Percentiles rank a stretch among this genome's conserved stretches.
Evolutionary conservation across 2,888 invertebrate species (phyloP).

Genomic region (Eupeodes latifasciatus): DNA sequence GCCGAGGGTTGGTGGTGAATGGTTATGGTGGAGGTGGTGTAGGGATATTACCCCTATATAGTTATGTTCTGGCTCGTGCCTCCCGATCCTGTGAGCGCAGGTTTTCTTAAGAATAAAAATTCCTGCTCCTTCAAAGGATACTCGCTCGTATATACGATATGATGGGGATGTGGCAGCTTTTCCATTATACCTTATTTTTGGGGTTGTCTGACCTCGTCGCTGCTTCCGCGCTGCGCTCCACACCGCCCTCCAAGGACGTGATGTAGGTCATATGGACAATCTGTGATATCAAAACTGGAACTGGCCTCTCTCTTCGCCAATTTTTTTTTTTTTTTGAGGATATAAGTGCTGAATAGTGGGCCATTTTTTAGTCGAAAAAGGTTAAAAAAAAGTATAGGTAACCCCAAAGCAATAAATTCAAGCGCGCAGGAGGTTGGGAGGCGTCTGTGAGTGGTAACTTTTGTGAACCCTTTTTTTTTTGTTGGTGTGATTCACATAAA

Average conservation of each 20-base stretch:
- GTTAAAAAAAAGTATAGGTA: slow-evolving; percentile 9
- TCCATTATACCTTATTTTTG: slow-evolving; percentile 28
- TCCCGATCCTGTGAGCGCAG: slow-evolving; percentile 24
- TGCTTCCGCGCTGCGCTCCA: neutral
- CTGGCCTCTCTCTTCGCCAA: slow-evolving; percentile 24
- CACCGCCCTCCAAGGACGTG: slow-evolving; percentile 50
- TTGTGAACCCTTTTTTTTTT: slow-evolving; percentile 47
- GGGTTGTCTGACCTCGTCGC: slow-evolving; percentile 22
- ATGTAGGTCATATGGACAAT: slow-evolving; percentile 76
- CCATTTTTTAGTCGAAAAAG: slow-evolving; percentile 50
- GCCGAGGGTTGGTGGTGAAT: neutral
- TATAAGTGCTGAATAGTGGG: slow-evolving; percentile 59
- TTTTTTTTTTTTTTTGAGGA: neutral
- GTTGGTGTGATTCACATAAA: slow-evolving; percentile 41
- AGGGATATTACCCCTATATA: neutral
- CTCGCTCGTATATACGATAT: neutral
- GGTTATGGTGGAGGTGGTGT: neutral
- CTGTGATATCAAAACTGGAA: slow-evolving; percentile 71
- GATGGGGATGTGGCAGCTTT: neutral
- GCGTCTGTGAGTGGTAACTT: slow-evolving; percentile 39
- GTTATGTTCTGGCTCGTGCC: slow-evolving; percentile 27
- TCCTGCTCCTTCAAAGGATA: slow-evolving; percentile 37
- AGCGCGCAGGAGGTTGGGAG: neutral
- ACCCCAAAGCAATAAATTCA: slow-evolving; percentile 48
- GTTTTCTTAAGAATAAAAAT: slow-evolving; percentile 24